Evolutionary conservation across 92 coral and sea anemone species (phyloP), one percentile per base, ranked within the genome.

Genomic region (Phenganax marumi): DNA sequence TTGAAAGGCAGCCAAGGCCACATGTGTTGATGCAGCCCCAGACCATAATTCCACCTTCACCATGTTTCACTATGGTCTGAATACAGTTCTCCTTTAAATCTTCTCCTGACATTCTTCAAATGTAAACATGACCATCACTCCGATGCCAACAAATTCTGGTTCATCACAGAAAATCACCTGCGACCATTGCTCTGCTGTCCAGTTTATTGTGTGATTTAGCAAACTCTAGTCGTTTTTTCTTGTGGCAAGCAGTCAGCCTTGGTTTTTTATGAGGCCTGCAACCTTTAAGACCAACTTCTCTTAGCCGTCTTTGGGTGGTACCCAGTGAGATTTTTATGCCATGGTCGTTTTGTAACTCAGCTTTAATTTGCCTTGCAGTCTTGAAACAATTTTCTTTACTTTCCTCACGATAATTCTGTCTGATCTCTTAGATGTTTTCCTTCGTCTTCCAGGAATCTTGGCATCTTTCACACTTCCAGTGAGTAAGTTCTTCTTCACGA

Each of bases 51-150:
- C 43, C 43, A 33, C 43, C 43, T 33, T 5, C 43, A 81, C 86
- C 68, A 83, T 68, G 52, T 58, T 65, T 63, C 75, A 61, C 64
- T 82, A 87, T 56, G 84, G 54, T 50, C 83, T 87, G 69, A 78
- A 87, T 46, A 68, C 70, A 33, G 43, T 5, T 33, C 43, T 33
- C 10, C 12, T 63, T 63, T 23, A 18, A 63, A 10, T 12, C 70
- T 12, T 12, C 23, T 39, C 23, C 23, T 12, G 22, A 1, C 70
- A 1, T 63, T 63, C 23, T 12, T 63, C 23, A 0, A 23, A 63
- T 18, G 26, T 63, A 18, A 12, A 63, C 70, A 10, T 39, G 21
- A 18, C 68, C 68, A 16, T 61, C 68, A 16, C 70, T 63, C 26
- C 70, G 7, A 1, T 63, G 70, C 25, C 4, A 39, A 0, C 12